Conservation (phyloP, 2,797 vertebrate species). For the Tiaroga cobitis region DNA sequence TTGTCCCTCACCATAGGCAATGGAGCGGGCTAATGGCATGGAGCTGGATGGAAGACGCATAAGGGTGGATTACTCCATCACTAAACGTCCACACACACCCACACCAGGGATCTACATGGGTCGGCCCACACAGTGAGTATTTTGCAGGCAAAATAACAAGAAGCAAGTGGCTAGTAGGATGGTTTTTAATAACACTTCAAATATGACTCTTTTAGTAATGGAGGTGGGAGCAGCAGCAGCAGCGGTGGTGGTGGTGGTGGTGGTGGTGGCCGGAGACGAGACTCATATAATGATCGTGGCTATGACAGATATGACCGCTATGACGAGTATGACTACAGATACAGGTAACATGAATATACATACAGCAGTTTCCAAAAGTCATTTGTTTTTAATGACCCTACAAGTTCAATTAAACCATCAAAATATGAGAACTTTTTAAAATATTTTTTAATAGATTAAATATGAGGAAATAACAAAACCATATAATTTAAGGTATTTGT, state of each 20-base stretch:
- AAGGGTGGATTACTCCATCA: constrained; percentile 93
- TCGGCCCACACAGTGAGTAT: constrained; percentile 89
- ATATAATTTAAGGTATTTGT: too few relatives aligned
- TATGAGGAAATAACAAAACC: too few relatives aligned
- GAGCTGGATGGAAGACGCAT: constrained; percentile 91
- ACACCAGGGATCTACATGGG: constrained; percentile 97
- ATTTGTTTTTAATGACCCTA: not conserved
- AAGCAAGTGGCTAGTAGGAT: not conserved
- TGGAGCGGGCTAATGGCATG: constrained; percentile 95
- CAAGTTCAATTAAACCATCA: not conserved
- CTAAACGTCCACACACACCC: constrained; percentile 91
- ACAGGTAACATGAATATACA: constrained; percentile 76
- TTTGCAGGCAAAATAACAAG: not conserved
- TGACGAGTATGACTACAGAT: constrained; percentile 90
- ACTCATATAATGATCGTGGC: constrained; percentile 85
- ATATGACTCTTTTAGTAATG: constrained; percentile 60
- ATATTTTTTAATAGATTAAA: too few relatives aligned
- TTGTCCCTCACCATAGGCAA: constrained; percentile 76
- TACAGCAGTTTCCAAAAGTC: not conserved
- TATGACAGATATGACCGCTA: constrained; percentile 91
- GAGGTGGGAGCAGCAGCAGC: constrained; percentile 56
- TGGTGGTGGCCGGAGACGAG: constrained; percentile 77
- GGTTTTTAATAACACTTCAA: not conserved
- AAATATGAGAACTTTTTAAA: not conserved
- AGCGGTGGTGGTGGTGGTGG: constrained; percentile 36